A percentile compares a stretch with the other conserved stretches of the same genome.
Evolutionary conservation across 1,140 invertebrate species (phyloP).

Genomic region (Ladona fulva): DNA sequence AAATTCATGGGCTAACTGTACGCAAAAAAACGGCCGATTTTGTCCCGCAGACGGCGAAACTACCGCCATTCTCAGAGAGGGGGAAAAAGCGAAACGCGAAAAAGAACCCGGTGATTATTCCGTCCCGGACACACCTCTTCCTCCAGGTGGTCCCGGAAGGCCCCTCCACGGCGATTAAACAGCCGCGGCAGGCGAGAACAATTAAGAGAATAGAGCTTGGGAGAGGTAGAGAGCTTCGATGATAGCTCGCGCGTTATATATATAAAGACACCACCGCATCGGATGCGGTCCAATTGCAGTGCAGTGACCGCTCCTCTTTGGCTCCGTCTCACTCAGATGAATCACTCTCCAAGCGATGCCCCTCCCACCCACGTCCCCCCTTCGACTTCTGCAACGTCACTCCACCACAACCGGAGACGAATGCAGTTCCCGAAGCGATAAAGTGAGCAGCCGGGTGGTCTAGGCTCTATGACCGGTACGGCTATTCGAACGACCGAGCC

Average conservation of each 20-base stretch:
- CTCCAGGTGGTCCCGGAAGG: too few relatives aligned
- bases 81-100: too few relatives aligned
- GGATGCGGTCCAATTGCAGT: slow-evolving; percentile 2
- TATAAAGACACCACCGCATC: neutral
- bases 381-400: neutral
- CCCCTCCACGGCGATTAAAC: too few relatives aligned
- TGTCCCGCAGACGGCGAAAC: too few relatives aligned
- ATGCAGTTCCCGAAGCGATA: neutral
- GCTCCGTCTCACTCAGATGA: neutral
- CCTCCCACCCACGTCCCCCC: neutral
- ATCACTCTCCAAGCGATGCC: neutral
- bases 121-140: too few relatives aligned
- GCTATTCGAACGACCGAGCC: neutral
- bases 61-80: too few relatives aligned
- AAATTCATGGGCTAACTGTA: too few relatives aligned
- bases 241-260: neutral
- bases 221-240: too few relatives aligned
- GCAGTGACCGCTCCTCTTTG: neutral
- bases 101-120: too few relatives aligned
- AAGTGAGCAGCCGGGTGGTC: neutral
- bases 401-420: neutral
- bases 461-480: neutral
- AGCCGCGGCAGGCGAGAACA: too few relatives aligned
- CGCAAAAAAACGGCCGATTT: too few relatives aligned
- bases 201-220: too few relatives aligned